phyloP scores from a whole-genome alignment of 2,113 vertebrate genomes.

The Dissostichus mawsoni region DNA sequence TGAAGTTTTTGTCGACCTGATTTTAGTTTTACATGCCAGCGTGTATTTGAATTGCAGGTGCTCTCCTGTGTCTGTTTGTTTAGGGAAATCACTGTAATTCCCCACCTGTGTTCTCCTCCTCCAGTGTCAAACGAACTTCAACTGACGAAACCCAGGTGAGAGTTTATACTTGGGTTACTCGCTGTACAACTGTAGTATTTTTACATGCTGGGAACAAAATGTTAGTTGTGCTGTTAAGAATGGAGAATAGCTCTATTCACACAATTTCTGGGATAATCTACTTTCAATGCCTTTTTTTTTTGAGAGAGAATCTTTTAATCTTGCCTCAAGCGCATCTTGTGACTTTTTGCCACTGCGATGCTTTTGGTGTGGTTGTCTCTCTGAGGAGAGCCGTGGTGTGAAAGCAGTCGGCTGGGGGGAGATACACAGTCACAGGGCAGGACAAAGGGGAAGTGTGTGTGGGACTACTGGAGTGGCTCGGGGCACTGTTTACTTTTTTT shows the following conservation, averaged over 20 bases:
- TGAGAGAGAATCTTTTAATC: not conserved
- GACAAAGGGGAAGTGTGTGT: constrained; percentile 65
- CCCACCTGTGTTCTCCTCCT: constrained; percentile 45
- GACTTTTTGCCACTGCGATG: constrained; percentile 41
- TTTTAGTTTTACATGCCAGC: constrained; percentile 34
- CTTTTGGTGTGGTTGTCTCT: constrained; percentile 24
- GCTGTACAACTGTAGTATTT: not conserved
- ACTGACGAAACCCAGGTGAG: constrained; percentile 72
- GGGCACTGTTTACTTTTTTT: constrained; percentile 55
- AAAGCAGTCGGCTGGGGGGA: constrained; percentile 48
- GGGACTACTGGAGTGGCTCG: constrained; percentile 42
- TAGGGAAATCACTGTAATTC: constrained; percentile 82
- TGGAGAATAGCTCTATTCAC: constrained; percentile 15
- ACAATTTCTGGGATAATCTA: constrained; percentile 27
- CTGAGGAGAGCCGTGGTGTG: constrained; percentile 24
- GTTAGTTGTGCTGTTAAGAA: not conserved
- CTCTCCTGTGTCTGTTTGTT: constrained; percentile 74
- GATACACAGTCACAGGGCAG: constrained; percentile 76
- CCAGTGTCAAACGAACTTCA: constrained; percentile 60
- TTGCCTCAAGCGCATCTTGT: constrained; percentile 53
- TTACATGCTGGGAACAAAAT: constrained; percentile 3
- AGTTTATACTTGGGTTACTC: constrained; percentile 5
- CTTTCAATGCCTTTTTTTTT: not conserved
- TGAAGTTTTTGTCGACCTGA: constrained; percentile 38
- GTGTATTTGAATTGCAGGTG: constrained; percentile 77